These are phyloP conservation scores for Paracentrotus lividus DNA, from an alignment of 53 echinoderm and acorn worm genomes.

Conservation along the genomic window DNA sequence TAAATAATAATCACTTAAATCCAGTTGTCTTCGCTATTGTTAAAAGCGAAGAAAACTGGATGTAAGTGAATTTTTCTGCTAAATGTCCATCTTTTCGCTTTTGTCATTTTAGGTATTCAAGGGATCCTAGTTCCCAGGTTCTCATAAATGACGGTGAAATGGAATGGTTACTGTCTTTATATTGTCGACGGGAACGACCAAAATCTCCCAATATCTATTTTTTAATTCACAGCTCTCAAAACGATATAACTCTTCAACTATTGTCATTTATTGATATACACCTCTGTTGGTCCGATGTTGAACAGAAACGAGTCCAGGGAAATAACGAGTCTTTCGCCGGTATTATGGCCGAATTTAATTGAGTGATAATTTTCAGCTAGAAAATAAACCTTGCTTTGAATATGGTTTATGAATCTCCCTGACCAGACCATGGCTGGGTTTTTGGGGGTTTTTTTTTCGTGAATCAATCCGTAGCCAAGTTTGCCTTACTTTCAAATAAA, in stretches of 20 bases:
- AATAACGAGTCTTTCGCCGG: background rate
- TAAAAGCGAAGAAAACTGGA: too few species aligned
- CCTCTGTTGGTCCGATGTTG: background rate
- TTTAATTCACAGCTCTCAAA: background rate
- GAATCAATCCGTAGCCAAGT: too few species aligned
- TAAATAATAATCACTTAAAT: too few species aligned
- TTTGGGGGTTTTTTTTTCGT: too few species aligned
- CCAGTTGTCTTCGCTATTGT: too few species aligned
- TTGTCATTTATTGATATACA: constrained; percentile 17
- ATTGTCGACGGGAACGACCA: background rate
- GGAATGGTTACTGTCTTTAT: background rate
- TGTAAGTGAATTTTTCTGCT: too few species aligned
- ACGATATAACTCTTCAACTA: background rate
- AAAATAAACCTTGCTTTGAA: background rate
- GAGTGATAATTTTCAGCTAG: background rate
- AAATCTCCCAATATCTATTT: background rate
- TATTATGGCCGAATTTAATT: background rate
- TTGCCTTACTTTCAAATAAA: too few species aligned
- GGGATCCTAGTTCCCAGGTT: background rate
- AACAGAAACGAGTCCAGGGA: background rate
- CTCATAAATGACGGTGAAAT: background rate
- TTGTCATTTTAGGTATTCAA: too few species aligned
- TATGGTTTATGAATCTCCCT: too few species aligned
- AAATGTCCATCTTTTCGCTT: too few species aligned
- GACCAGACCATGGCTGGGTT: too few species aligned